Evolutionary conservation across 2,113 vertebrate genomes (phyloP), one percentile per base, ranked within the genome.

Genomic region (Sarotherodon lohbergeri): DNA sequence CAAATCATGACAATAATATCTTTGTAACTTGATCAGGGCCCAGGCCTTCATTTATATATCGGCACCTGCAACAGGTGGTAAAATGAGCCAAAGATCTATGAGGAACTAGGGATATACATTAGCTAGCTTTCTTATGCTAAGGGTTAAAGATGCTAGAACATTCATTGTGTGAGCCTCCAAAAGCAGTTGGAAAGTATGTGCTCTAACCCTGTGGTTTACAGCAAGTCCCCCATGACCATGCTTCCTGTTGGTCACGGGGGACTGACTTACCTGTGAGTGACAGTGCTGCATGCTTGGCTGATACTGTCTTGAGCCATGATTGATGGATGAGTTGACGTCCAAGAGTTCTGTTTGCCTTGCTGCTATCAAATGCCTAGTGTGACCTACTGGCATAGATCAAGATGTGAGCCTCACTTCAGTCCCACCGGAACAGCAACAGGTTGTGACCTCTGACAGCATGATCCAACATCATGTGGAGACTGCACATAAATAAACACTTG

Each of bases 301-400:
- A 91, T 91, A 95, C 95, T 95, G 94, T 94, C 86, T 89, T 93
- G 96, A 96, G 94, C 94, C 90, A 90, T 87, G 91, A 68, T 86
- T 95, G 90, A 97, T 96, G 94, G 96, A 97, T 96, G 95, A 95
- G 95, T 96, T 90, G 87, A 91, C 90, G 92, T 94, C 95, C 94
- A 91, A 92, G 94, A 95, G 97, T 93, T 96, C 92, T 96, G 96
- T 97, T 97, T 97, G 96, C 95, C 96, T 97, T 96, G 95, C 93
- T 94, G 94, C 95, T 97, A 96, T 96, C 94, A 97, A 97, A 97
- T 96, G 94, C 94, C 93, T 86, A 91, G 89, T 93, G 92, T 96
- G 96, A 96, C 96, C 93, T 84, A 88, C 88, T 94, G 92, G 94
- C 95, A 96, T 59, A 94, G 96, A 97, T 96, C 96, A 97, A 96